phyloP scores from a whole-genome alignment of 1,140 invertebrate species.

The Drosophila malerkotliana region DNA sequence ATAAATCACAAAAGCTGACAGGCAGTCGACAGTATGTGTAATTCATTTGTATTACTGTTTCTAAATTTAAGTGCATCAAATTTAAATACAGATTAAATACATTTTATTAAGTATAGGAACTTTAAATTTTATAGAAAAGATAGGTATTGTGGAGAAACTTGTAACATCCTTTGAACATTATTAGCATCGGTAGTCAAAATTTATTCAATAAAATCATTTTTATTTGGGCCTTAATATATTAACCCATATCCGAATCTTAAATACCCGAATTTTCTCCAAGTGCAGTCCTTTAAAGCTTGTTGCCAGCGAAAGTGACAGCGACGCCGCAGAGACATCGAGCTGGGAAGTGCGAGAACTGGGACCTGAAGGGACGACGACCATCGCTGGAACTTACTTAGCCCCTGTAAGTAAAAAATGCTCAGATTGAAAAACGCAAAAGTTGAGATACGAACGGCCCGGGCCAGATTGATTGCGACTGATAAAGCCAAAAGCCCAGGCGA shows the following conservation, averaged over 20 bases:
- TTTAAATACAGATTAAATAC: no score
- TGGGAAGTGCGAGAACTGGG: conserved; percentile 17
- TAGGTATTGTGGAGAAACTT: no score
- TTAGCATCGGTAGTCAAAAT: no score
- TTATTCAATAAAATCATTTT: no score
- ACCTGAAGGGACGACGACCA: conserved; percentile 29
- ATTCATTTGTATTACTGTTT: no score
- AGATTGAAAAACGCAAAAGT: conserved; percentile 82
- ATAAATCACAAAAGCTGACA: no score
- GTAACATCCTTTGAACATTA: no score
- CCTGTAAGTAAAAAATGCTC: conserved; percentile 66
- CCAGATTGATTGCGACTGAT: conserved; percentile 78
- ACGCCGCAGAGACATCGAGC: conserved; percentile 49
- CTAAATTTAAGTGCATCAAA: no score
- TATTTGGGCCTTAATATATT: no score
- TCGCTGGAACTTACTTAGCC: conserved; percentile 74
- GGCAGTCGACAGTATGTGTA: no score
- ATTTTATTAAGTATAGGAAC: no score
- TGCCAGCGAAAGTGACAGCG: conserved; percentile 69
- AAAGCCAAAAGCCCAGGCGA: conserved; percentile 54
- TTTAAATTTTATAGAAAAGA: no score
- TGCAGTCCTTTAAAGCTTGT: conserved; percentile 43
- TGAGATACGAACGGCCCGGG: conserved; percentile 72
- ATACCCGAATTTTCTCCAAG: neutral
- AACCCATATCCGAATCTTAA: neutral